Base-by-base conservation (phyloP, 2,888 invertebrate genomes). In the Tachina fera region DNA sequence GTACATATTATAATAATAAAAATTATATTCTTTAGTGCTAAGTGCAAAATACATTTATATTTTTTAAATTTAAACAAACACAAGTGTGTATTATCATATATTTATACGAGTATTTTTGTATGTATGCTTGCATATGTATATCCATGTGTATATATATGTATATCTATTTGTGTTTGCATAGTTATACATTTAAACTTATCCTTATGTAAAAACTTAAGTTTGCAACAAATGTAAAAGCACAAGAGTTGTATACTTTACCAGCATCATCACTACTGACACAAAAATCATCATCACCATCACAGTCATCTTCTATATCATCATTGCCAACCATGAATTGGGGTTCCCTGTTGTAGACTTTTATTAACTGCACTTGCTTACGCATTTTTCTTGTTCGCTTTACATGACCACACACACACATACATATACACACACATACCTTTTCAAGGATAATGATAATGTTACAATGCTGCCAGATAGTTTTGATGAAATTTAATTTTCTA, bases 321-420 rank as follows among this genome's bases (percentile, higher is more conserved):
- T 72, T 49, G 58, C 43, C 45, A 61, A 49, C 58, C 77, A 60
- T 51, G 56, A 65, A 65, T 58, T 77, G 65, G 22, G 31, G 51
- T 71, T 61, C 53, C 45, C 22, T 45, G 31, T 56, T 83, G 65
- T 67, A 77, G 65, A 56, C 43, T 70, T 68, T 63, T 83, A 83
- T 83, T 71, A 76, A 83, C 71, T 83, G 82, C 76, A 83, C 47
- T 76, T 70, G 71, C 58, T 76, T 43, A 56, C 51, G 58, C 76
- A 41, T 63, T 49, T 8, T 16, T 65, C 41, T 22, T 56, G n/a
- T 72, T 47, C 14, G 43, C 53, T 51, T 47, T 51, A 71, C 49
- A 76, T 43, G 31, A 83, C 53, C 58, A 31, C 6, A 31, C 31
- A 31, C 6, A 31, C 31, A 31, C 31, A 31, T 6, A 31, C 31